Evolutionary conservation across 1,140 invertebrate genomes (phyloP).

Genomic region (Lutraria rhynchaena): DNA sequence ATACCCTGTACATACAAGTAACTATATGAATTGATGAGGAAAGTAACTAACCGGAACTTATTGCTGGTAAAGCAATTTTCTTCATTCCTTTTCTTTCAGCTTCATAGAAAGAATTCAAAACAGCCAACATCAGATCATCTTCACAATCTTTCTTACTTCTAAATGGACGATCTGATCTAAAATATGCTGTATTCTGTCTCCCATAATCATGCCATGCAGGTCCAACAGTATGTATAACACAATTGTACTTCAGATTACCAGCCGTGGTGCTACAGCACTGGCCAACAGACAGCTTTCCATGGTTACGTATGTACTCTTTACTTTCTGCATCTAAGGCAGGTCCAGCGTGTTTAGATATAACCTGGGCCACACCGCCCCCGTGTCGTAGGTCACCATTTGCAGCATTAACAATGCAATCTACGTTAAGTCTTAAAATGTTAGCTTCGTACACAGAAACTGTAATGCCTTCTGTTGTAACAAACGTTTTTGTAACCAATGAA

Average conservation of each 20-base stretch:
- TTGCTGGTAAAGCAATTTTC: conserved; percentile 64
- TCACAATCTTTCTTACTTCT: conserved; percentile 40
- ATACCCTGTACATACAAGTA: too few species aligned
- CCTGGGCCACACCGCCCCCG: conserved; percentile 93
- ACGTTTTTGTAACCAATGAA: neutral
- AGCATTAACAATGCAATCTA: conserved; percentile 96
- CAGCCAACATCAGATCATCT: conserved; percentile 52
- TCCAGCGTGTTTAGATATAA: conserved; percentile 84
- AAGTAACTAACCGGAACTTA: conserved; percentile 64
- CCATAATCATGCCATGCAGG: conserved; percentile 59
- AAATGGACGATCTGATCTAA: too few species aligned
- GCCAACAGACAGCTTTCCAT: conserved; percentile 57
- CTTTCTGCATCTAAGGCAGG: conserved; percentile 53
- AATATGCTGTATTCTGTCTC: conserved; percentile 36
- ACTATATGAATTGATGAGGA: too few species aligned
- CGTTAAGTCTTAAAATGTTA: conserved; percentile 92
- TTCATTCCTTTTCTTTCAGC: conserved; percentile 25
- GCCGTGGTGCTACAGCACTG: conserved; percentile 54
- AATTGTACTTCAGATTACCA: conserved; percentile 62
- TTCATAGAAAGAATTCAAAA: conserved; percentile 58
- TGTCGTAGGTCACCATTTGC: conserved; percentile 90
- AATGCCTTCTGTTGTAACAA: conserved; percentile 14
- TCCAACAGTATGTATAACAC: conserved; percentile 69
- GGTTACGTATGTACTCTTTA: conserved; percentile 43
- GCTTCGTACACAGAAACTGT: conserved; percentile 82